These are phyloP conservation scores for Urophycis tenuis DNA, from an alignment of 2,797 vertebrate genomes.

Conservation along the genomic window DNA sequence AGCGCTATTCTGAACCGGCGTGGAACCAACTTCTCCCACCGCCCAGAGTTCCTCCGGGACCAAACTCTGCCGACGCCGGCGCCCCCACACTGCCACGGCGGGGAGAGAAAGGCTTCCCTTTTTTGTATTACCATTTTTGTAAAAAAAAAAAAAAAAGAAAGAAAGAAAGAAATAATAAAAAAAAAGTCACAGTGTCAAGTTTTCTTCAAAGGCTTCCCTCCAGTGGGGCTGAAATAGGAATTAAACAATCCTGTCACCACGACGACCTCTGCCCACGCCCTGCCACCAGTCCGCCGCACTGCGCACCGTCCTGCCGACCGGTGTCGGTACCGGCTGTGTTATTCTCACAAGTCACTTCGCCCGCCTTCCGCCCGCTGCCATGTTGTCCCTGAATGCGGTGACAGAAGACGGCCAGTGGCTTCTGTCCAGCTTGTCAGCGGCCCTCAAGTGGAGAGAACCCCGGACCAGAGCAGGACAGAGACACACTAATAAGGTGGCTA, in stretches of 20 bases:
- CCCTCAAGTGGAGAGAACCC: slow-evolving; percentile 50
- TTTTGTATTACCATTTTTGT: neutral
- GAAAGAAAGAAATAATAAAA: neutral
- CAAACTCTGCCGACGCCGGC: slow-evolving; percentile 35
- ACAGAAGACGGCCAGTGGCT: slow-evolving; percentile 50
- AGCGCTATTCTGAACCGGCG: slow-evolving; percentile 47
- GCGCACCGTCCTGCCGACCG: too few relatives aligned
- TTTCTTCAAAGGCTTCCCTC: neutral
- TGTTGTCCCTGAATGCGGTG: slow-evolving; percentile 38
- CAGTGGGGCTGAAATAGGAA: neutral
- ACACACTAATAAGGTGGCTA: slow-evolving; percentile 67
- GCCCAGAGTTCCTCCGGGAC: slow-evolving; percentile 17
- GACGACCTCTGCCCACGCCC: neutral
- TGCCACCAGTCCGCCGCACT: neutral
- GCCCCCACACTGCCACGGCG: slow-evolving; percentile 18
- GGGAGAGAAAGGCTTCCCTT: slow-evolving; percentile 21
- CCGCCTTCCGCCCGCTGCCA: neutral
- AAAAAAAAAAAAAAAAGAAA: neutral
- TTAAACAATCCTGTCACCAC: neutral
- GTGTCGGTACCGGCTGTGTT: too few relatives aligned
- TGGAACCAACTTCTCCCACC: slow-evolving; percentile 24
- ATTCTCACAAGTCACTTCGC: neutral
- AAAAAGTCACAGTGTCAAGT: neutral
- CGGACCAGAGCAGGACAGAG: slow-evolving; percentile 48
- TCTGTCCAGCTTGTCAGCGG: slow-evolving; percentile 53